Evolutionary conservation across 1,140 invertebrate genomes (phyloP), one percentile per base, ranked within the genome.

Genomic region (Rhagoletis zephyria): DNA sequence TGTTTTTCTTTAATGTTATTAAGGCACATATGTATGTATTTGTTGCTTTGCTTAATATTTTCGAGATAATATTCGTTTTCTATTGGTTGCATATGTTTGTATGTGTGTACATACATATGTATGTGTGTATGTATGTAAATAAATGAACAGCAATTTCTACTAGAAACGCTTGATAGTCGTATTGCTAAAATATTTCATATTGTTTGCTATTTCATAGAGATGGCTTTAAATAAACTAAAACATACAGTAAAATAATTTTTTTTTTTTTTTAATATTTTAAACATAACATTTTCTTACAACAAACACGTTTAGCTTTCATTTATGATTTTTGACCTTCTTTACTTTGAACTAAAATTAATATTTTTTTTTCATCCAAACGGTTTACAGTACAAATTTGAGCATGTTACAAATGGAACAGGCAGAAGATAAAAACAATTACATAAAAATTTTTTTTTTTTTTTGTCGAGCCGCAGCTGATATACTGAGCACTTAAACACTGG

Each of bases 211-310:
- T 81, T 81, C 48, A 19, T 81, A 81, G 48, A 56, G 19, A 56
- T 81, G 74, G 45, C n/a, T 81, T 81, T 81, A 81, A 81, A 81
- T 81, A 56, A 81, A 81, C 74, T 81, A 81, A 30, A 30, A 81
- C 51, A 81, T 81, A 81, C 7, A 30, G 48, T 81, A 81, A 81
- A 81, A 81, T 59, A 81, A n/a, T n/a, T 81, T 59, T 19, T 19
- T 77, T 30, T 40, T 48, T n/a, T 85, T 59, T 60, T 19, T 16
- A 63, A 16, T 16, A 85, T 85, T 61, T 85, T 61, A 85, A 85
- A 85, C 48, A 85, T 85, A 85, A 85, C 85, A 85, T 85, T 85
- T 85, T 60, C 85, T 85, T 85, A 85, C 85, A 85, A 61, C 59
- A 85, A 48, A 85, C 48, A 85, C 51, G 30, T 30, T 56, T 59